A percentile compares a stretch with the other conserved stretches of the same genome.
phyloP scores from a whole-genome alignment of 1,140 invertebrate species.

The Helicoverpa armigera region DNA sequence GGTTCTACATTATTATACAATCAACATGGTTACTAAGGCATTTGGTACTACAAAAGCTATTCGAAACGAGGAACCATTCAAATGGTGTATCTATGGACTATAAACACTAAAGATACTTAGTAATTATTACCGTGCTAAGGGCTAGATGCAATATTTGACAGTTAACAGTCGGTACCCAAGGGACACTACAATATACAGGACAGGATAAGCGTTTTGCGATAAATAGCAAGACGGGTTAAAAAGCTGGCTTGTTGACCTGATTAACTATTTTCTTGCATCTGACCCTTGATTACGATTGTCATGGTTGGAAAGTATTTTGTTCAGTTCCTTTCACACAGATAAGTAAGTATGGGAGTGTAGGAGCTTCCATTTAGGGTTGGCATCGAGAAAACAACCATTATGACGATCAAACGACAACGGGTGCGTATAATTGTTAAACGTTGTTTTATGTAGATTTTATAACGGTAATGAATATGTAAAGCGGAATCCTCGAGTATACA shows the following conservation, averaged over 20 bases:
- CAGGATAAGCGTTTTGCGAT: too few relatives aligned
- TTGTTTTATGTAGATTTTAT: conserved; percentile 40
- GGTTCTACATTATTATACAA: not conserved
- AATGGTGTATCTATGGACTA: too few relatives aligned
- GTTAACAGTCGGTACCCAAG: too few relatives aligned
- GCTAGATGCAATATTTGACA: too few relatives aligned
- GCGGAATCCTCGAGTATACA: not conserved
- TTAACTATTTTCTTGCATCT: too few relatives aligned
- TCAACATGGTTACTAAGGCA: conserved; percentile 2
- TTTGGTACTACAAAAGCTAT: too few relatives aligned
- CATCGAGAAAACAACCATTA: conserved; percentile 1
- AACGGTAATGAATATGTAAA: conserved; percentile 10
- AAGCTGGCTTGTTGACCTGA: too few relatives aligned
- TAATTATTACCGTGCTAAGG: too few relatives aligned
- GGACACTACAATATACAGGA: too few relatives aligned
- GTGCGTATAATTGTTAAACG: conserved; percentile 20
- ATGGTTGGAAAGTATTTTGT: not conserved
- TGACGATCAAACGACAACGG: conserved; percentile 10
- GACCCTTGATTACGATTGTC: too few relatives aligned
- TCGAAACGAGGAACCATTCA: not conserved
- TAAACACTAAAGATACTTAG: too few relatives aligned
- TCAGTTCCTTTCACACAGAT: not conserved
- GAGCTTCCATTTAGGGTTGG: not conserved
- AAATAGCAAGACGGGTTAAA: too few relatives aligned
- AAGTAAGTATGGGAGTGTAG: not conserved